Conservation (phyloP, 2,113 vertebrate genomes). For the Corythornis vintsioides region DNA sequence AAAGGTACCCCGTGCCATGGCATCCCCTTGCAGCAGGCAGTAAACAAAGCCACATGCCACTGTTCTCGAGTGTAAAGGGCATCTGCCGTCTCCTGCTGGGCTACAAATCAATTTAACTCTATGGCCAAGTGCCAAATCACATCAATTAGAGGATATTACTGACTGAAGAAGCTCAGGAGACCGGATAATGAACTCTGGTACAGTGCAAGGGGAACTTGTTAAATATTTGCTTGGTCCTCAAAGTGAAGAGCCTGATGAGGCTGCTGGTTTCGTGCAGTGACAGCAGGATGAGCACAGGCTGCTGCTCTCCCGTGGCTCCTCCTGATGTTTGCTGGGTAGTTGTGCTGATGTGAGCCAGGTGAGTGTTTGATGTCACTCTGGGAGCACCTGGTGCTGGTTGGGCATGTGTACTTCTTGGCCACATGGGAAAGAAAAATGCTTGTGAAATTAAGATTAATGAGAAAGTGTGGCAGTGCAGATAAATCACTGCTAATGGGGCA, state of each 20-base stretch:
- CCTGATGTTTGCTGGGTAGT: accelerated
- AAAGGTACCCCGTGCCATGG: not conserved
- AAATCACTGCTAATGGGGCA: not conserved
- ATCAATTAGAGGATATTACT: slow-evolving; percentile 56
- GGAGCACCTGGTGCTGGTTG: not conserved
- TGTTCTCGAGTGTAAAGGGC: slow-evolving; percentile 50
- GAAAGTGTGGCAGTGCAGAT: not conserved
- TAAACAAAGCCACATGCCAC: slow-evolving; percentile 5
- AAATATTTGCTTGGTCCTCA: slow-evolving; percentile 55
- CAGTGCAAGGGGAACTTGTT: slow-evolving; percentile 33
- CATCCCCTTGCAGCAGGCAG: not conserved
- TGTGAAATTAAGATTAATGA: not conserved
- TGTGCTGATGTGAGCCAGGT: not conserved
- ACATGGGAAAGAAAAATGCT: not conserved
- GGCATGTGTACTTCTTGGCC: not conserved
- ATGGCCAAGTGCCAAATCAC: slow-evolving; percentile 52
- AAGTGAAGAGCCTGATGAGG: slow-evolving; percentile 10
- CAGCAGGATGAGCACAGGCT: not conserved
- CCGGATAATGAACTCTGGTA: slow-evolving; percentile 47
- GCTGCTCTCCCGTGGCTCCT: not conserved
- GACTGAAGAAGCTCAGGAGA: slow-evolving; percentile 50
- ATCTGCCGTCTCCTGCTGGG: slow-evolving; percentile 29
- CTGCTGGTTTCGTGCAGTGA: not conserved
- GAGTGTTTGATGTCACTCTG: not conserved
- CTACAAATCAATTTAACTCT: slow-evolving; percentile 56